Conservation (phyloP, 2,113 vertebrate genomes). For the Labeo catla region DNA sequence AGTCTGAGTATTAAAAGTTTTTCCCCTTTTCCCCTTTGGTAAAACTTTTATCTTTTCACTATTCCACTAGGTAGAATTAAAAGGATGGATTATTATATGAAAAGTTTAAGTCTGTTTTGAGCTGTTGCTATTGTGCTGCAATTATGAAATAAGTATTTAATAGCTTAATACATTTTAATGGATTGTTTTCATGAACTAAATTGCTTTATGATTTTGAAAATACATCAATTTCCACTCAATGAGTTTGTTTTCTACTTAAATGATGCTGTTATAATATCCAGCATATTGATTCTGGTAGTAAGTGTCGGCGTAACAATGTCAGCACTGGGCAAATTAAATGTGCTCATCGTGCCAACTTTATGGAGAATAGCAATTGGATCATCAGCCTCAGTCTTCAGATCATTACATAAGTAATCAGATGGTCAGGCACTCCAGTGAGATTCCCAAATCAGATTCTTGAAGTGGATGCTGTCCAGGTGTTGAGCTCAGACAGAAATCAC, state of each 20-base stretch:
- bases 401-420: constrained; percentile 52
- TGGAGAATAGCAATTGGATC: constrained; percentile 47
- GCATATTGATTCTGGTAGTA: constrained; percentile 25
- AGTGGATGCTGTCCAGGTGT: constrained; percentile 15
- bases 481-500: not conserved
- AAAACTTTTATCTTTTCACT: not conserved
- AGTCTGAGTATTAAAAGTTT: too few species aligned
- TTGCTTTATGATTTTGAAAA: not conserved
- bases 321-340: constrained; percentile 50
- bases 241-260: constrained; percentile 26
- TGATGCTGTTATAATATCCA: constrained; percentile 29
- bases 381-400: constrained; percentile 12
- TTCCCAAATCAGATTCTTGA: constrained; percentile 34
- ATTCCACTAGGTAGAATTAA: not conserved
- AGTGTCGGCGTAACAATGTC: not conserved
- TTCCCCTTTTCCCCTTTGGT: too few species aligned
- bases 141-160: not conserved
- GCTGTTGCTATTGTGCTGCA: not conserved
- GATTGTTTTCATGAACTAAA: constrained; percentile 11
- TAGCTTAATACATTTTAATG: not conserved
- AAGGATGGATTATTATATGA: not conserved
- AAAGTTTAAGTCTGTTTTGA: not conserved
- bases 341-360: constrained; percentile 47
- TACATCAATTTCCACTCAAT: not conserved
- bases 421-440: constrained; percentile 35